Evolutionary conservation across 92 coral and sea anemone genomes (phyloP).

Genomic region (Parazoanthus swiftii): DNA sequence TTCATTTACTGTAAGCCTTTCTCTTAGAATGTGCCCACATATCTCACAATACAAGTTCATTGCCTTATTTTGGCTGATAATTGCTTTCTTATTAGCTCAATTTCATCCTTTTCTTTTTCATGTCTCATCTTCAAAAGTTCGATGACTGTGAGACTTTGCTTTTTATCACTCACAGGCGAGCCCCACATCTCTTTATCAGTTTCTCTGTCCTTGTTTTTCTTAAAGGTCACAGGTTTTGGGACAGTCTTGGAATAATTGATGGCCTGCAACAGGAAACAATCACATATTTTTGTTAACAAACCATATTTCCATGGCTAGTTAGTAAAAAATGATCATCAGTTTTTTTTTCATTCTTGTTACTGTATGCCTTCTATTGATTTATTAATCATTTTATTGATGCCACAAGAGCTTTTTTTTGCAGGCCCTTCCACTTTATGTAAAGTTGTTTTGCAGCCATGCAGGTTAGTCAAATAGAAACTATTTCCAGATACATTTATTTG

Average conservation of each 20-base stretch:
- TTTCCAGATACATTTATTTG: too few relatives aligned
- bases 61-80: conserved; percentile 71
- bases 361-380: too few relatives aligned
- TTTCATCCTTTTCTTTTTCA: conserved; percentile 82
- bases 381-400: too few relatives aligned
- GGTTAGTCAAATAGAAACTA: too few relatives aligned
- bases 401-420: too few relatives aligned
- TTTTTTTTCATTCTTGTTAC: too few relatives aligned
- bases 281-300: not conserved
- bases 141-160: conserved; percentile 65
- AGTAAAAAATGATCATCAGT: too few relatives aligned
- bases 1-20: not conserved
- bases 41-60: not conserved
- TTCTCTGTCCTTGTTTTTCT: conserved; percentile 9
- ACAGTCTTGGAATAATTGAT: conserved; percentile 88
- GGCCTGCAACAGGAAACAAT: conserved; percentile 54
- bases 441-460: too few relatives aligned
- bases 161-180: conserved; percentile 36
- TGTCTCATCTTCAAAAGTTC: conserved; percentile 84
- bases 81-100: conserved; percentile 81
- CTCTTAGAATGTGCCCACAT: not conserved
- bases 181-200: conserved; percentile 1
- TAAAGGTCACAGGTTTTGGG: conserved; percentile 70
- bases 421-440: too few relatives aligned
- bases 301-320: too few relatives aligned